These are phyloP conservation scores for Campylomormyrus tamandua DNA, from an alignment of 2,113 vertebrate genomes.

Conservation along the genomic window DNA sequence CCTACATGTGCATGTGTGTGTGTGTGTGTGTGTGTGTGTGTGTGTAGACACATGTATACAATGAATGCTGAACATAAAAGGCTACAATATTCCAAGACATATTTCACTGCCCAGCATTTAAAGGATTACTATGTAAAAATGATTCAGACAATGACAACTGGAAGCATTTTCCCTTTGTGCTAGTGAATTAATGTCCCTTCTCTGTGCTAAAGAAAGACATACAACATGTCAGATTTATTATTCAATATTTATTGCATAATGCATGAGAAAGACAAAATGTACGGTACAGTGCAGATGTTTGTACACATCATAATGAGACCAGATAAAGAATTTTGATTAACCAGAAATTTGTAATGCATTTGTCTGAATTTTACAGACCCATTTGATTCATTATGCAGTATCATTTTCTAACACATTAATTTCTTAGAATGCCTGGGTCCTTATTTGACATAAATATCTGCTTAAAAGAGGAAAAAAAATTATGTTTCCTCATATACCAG, in stretches of 20 bases:
- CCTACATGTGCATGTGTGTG: too few species aligned
- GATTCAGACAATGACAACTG: not conserved
- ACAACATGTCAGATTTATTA: not conserved
- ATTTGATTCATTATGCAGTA: not conserved
- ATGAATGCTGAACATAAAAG: not conserved
- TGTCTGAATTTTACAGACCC: not conserved
- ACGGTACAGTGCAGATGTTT: not conserved
- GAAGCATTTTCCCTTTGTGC: not conserved
- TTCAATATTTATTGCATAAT: not conserved
- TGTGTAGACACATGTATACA: not conserved
- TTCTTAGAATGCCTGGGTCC: not conserved
- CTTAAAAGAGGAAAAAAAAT: not conserved
- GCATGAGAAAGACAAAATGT: not conserved
- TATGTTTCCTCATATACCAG: not conserved
- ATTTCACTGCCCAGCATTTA: not conserved
- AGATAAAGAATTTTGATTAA: not conserved
- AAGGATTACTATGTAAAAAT: not conserved
- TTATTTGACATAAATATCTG: not conserved
- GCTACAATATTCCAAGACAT: not conserved
- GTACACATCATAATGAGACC: not conserved
- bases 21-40: not conserved
- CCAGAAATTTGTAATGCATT: not conserved
- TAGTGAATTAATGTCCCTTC: not conserved
- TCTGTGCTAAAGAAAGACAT: not conserved
- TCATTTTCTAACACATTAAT: not conserved